phyloP scores from a whole-genome alignment of 2,888 invertebrate genomes.

The Nephrocerus scutellatus region DNA sequence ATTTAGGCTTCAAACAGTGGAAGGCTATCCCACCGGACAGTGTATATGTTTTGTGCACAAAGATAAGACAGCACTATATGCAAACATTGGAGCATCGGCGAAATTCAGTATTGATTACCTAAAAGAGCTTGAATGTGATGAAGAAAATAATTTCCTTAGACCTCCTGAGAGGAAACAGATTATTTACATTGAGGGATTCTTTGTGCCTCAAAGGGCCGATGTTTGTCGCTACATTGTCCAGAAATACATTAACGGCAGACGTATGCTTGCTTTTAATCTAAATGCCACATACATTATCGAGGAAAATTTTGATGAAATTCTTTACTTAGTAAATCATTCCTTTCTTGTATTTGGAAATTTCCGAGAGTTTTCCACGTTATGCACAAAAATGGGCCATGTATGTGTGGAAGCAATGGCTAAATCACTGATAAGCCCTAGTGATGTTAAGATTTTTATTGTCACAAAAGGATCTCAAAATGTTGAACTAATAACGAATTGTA shows the following conservation, averaged over 20 bases:
- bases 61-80: conserved; percentile 49
- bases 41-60: conserved; percentile 50
- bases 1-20: conserved; percentile 36
- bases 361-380: conserved; percentile 50
- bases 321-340: conserved; percentile 47
- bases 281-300: conserved; percentile 52
- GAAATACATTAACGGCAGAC: conserved; percentile 40
- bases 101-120: conserved; percentile 42
- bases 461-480: conserved; percentile 58
- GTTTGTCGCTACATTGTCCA: conserved; percentile 47
- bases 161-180: conserved; percentile 40
- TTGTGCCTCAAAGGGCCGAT: conserved; percentile 50
- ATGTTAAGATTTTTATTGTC: conserved; percentile 51
- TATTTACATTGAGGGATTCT: conserved; percentile 55
- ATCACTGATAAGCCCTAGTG: conserved; percentile 20
- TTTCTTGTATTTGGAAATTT: conserved; percentile 54
- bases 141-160: conserved; percentile 29
- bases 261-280: conserved; percentile 51
- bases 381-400: conserved; percentile 30
- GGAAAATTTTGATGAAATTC: conserved; percentile 42
- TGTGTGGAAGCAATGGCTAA: conserved; percentile 27
- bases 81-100: conserved; percentile 53
- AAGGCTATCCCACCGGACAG: conserved; percentile 48
- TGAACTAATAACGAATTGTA: conserved; percentile 45
- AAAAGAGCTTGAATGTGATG: conserved; percentile 23